These are phyloP conservation scores for Scaptomyza hsui DNA, from an alignment of 1,140 invertebrate genomes.

Conservation along the genomic window DNA sequence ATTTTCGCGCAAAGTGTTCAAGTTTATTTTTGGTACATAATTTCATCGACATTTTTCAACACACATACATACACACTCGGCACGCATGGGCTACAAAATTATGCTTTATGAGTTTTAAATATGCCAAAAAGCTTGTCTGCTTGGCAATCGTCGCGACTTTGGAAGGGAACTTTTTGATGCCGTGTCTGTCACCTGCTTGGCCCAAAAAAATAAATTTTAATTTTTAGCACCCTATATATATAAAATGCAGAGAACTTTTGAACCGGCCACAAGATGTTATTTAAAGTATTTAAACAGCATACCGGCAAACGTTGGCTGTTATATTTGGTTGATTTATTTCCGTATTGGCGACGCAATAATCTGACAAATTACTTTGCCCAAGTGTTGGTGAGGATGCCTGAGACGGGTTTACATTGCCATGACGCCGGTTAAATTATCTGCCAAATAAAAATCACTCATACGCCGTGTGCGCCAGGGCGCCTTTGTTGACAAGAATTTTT, in stretches of 20 bases:
- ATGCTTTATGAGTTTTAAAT: slow-evolving; percentile 57
- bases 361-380: slow-evolving; percentile 70
- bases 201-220: slow-evolving; percentile 62
- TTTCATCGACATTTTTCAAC: slow-evolving; percentile 45
- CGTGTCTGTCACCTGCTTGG: slow-evolving; percentile 50
- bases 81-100: slow-evolving; percentile 13
- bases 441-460: slow-evolving; percentile 80
- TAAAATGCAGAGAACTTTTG: slow-evolving; percentile 37
- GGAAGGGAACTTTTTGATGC: slow-evolving; percentile 38
- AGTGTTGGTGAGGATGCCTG: slow-evolving; percentile 14
- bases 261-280: slow-evolving; percentile 23
- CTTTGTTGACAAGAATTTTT: slow-evolving; percentile 48
- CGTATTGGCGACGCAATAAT: slow-evolving; percentile 36
- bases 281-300: slow-evolving; percentile 54
- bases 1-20: slow-evolving; percentile 46
- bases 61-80: slow-evolving; percentile 19
- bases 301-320: slow-evolving; percentile 12
- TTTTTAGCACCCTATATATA: slow-evolving; percentile 44
- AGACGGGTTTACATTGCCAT: slow-evolving; percentile 57
- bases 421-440: slow-evolving; percentile 76
- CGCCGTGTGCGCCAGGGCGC: slow-evolving; percentile 41
- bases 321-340: slow-evolving; percentile 14
- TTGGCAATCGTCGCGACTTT: slow-evolving; percentile 10
- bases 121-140: slow-evolving; percentile 47
- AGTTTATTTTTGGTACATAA: slow-evolving; percentile 41